A percentile compares a stretch with the other conserved stretches of the same genome.
phyloP scores from a whole-genome alignment of 2,113 vertebrate genomes.

The Quiscalus mexicanus region DNA sequence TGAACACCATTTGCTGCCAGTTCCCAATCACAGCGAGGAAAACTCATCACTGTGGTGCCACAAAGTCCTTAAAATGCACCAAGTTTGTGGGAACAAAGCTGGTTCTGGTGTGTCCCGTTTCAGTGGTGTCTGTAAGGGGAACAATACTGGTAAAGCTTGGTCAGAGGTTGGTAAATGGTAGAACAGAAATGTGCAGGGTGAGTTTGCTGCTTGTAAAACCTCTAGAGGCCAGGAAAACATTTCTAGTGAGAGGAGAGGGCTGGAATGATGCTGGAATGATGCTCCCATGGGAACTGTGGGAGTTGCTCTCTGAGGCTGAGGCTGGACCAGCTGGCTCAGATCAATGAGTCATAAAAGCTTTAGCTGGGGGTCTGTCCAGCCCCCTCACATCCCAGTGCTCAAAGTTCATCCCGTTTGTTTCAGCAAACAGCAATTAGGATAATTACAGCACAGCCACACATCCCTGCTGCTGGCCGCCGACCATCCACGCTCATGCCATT shows the following conservation, averaged over 20 bases:
- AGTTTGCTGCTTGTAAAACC: background rate
- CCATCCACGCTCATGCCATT: background rate
- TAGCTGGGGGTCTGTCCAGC: background rate
- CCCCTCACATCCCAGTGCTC: background rate
- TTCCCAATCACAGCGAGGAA: background rate
- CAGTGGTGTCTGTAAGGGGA: fast-evolving
- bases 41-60: fast-evolving
- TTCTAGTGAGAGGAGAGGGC: background rate
- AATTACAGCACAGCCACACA: background rate
- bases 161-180: fast-evolving
- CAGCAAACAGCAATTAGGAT: background rate
- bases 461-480: background rate
- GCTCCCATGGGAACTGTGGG: background rate
- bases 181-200: background rate
- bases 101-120: background rate
- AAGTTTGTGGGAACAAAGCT: fast-evolving
- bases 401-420: background rate
- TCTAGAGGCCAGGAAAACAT: background rate
- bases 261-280: background rate
- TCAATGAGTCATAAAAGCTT: fast-evolving
- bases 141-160: fast-evolving
- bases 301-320: background rate
- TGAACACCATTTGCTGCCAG: background rate
- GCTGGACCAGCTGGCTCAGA: background rate
- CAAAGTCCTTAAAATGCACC: background rate